Conservation (phyloP, 2,113 vertebrate species). For the Vireo altiloquus region DNA sequence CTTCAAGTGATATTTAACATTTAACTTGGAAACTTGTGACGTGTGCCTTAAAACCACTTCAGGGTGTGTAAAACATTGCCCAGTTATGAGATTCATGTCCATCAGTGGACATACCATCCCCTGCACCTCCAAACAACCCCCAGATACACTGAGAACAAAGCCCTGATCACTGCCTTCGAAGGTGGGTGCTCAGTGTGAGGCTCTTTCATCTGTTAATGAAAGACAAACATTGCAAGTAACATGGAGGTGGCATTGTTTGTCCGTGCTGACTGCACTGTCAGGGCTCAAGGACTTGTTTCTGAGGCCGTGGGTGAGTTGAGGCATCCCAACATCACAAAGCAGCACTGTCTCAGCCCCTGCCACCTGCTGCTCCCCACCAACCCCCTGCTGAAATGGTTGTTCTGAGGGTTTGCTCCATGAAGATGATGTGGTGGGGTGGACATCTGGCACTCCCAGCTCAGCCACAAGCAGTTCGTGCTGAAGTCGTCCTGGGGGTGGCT, state of each 20-base stretch:
- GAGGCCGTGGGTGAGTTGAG: background rate
- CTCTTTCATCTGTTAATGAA: background rate
- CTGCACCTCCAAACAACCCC: background rate
- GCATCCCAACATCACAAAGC: no score
- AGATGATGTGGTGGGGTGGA: background rate
- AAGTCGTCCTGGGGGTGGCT: background rate
- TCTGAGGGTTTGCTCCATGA: background rate
- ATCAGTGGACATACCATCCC: background rate
- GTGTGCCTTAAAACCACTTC: background rate
- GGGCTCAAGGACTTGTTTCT: background rate
- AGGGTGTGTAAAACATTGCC: background rate
- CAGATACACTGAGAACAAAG: background rate
- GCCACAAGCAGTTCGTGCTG: background rate
- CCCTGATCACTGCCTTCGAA: background rate
- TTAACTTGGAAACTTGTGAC: background rate
- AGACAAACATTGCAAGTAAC: background rate
- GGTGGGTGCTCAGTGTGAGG: background rate
- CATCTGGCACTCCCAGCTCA: background rate
- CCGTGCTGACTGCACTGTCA: background rate
- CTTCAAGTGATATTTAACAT: background rate
- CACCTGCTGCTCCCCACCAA: background rate
- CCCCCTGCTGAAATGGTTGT: rapidly evolving
- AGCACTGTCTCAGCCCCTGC: background rate
- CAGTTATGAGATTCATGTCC: background rate
- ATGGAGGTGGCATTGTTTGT: background rate